Evolutionary conservation across 2,888 invertebrate genomes (phyloP), one percentile per base, ranked within the genome.

Genomic region (Gnatocerus cornutus): DNA sequence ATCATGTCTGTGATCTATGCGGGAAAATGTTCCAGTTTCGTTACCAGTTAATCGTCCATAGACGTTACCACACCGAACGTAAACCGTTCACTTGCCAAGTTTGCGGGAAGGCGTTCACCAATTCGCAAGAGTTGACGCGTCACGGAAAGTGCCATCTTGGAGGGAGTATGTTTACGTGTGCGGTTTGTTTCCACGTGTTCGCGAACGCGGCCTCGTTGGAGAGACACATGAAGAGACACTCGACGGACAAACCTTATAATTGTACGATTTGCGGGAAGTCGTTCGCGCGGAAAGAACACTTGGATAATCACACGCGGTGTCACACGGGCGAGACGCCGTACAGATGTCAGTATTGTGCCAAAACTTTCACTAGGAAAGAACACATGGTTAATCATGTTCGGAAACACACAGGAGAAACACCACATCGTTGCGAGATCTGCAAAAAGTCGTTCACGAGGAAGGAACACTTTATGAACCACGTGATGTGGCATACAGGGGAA

Each of bases 21-120:
- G 93, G 93, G 58, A 94, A 95, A 86, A 92, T 93, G 86, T 95
- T 95, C 85, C 93, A 93, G 79, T 95, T 93, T 84, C 90, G 94
- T 67, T 95, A 95, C 85, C 95, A 95, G 82, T 88, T 95, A 68
- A 95, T 95, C 78, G 94, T 95, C 43, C 95, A 95, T 53, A 75
- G 93, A 79, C 90, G 95, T 77, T 95, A 95, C 84, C 95, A 95
- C 79, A 93, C 92, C 43, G 94, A 95, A 85, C 89, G 92, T 75
- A 95, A 95, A 83, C 94, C 94, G 45, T 94, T 93, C 81, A 93
- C 93, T 70, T 89, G 89, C 77, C 88, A 88, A 68, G 93, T 94
- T 39, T 95, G 94, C 81, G 94, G 94, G 27, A 92, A 93, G 79
- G 93, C 94, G 14, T 95, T 94, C 81, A 90, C 91, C 63, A 92